Evolutionary conservation across 2,888 invertebrate genomes (phyloP), one percentile per base, ranked within the genome.

Genomic region (Microctonus hyperodae): DNA sequence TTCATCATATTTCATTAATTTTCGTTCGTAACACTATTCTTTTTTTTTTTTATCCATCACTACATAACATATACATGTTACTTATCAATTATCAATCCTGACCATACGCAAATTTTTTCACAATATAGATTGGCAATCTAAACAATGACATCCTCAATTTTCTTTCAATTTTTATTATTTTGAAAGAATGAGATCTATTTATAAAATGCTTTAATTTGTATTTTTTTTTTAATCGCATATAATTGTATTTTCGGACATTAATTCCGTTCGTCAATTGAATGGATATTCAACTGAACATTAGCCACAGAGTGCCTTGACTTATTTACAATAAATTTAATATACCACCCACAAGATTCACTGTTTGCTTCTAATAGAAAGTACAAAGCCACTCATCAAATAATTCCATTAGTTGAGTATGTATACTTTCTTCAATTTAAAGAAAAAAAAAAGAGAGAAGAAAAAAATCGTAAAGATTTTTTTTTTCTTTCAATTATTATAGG

Each of bases 401-500:
- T 56, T 50, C 31, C 28, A 63, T 40, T 20, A 20, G 53, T 20
- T 55, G 20, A 56, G 22, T 35, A 22, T 58, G n/a, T 16, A 25
- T 55, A 16, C 28, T 33, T 55, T 16, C 9, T 44, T 44, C 16
- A 0, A 28, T 5, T 5, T 5, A 28, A 5, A 5, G 28, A 28
- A 7, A 28, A 28, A 28, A 5, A 28, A 28, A 28, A 28, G 7
- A 10, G 7, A 13, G 6, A n/a, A 40, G 16, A 44, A 28, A 55
- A 55, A 55, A 25, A 16, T 9, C 13, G 28, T 53, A 28, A 53
- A 53, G n/a, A 48, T 37, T 50, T 13, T 10, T 31, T 53, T 35
- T 53, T 9, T 10, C 31, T 53, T 35, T 53, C 9, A 37, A 20
- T 64, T 74, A 67, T 70, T 72, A 74, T 73, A 72, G 75, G 77